Base-by-base conservation (phyloP, 2,113 vertebrate genomes). In the Sinocyclocheilus anophthalmus region DNA sequence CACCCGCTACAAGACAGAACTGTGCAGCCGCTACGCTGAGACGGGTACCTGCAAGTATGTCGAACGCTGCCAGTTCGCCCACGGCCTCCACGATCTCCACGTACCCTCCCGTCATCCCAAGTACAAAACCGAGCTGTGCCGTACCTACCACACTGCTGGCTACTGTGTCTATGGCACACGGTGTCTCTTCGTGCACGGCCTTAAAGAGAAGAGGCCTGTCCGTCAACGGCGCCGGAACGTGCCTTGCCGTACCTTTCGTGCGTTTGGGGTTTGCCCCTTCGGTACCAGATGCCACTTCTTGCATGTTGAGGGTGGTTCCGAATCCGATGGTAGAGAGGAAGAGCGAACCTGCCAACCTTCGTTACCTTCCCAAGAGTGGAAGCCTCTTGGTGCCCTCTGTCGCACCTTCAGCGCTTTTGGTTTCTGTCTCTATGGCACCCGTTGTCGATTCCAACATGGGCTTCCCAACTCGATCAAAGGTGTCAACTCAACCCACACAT, bases 111-210 rank as follows among this genome's bases (percentile, higher is more conserved):
- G 92, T 70, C 95, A 96, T 72, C 95, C 95, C 0, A 96, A 95
- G 88, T 96, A 96, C 91, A 96, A 96, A 91, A 96, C 95, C 0
- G 94, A 95, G 90, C 55, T 94, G 81, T 96, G 95, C 26, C 93
- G 93, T 48, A 93, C 93, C 90, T 96, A 90, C 91, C 95, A 96
- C 90, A 30, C 92, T 0, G 87, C 90, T 0, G 94, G 95, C 53
- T 92, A 91, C 91, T 96, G 95, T 18, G 91, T 92, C 86, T 96
- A 95, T 3, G 94, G 95, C 75, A 93, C 85, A 84, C 95, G 95
- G 76, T 96, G 95, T 81, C 91, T 95, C 24, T 96, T 96, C 0
- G 95, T 95, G 30, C 95, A 96, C 89, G 87, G 16, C 72, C 72
- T 93, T 4, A 81, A 92, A 0, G 95, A 96, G 92, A 94, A 93